Percentiles rank a stretch among this genome's conserved stretches.
Conservation (phyloP, 2,113 vertebrate species). For the Phylloscopus trochilus region DNA sequence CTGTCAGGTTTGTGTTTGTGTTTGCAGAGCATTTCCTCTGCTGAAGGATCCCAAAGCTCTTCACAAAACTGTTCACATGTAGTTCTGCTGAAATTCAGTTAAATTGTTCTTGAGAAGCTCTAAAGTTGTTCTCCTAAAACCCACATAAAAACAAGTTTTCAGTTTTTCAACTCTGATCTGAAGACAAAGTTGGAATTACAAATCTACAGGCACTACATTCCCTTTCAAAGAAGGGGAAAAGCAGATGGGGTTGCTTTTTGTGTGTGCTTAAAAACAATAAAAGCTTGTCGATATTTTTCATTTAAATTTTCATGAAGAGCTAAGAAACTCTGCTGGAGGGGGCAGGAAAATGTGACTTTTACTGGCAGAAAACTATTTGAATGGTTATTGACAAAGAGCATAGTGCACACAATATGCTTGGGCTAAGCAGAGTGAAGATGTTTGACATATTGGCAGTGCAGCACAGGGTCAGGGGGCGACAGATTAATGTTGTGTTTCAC, state of each 20-base stretch:
- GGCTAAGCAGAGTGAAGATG: slow-evolving; percentile 47
- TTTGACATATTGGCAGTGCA: slow-evolving; percentile 63
- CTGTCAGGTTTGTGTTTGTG: not conserved
- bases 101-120: not conserved
- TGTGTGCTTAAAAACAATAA: not conserved
- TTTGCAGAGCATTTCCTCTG: not conserved
- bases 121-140: not conserved
- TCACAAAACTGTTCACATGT: not conserved
- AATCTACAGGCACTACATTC: not conserved
- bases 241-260: slow-evolving; percentile 8
- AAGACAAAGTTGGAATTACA: slow-evolving; percentile 11
- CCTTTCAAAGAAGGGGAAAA: not conserved
- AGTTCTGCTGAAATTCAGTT: not conserved
- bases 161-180: not conserved
- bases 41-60: not conserved
- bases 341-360: slow-evolving; percentile 45
- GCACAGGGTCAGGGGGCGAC: slow-evolving; percentile 28
- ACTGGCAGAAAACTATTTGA: slow-evolving; percentile 24
- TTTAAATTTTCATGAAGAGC: slow-evolving; percentile 58
- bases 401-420: slow-evolving; percentile 35
- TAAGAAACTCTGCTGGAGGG: slow-evolving; percentile 43
- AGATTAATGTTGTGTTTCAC: slow-evolving; percentile 59
- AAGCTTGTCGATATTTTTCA: slow-evolving; percentile 47
- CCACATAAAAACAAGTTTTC: not conserved
- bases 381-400: slow-evolving; percentile 51